Evolutionary conservation across 2,113 vertebrate genomes (phyloP), one percentile per base, ranked within the genome.

Genomic region (Pimephales promelas): DNA sequence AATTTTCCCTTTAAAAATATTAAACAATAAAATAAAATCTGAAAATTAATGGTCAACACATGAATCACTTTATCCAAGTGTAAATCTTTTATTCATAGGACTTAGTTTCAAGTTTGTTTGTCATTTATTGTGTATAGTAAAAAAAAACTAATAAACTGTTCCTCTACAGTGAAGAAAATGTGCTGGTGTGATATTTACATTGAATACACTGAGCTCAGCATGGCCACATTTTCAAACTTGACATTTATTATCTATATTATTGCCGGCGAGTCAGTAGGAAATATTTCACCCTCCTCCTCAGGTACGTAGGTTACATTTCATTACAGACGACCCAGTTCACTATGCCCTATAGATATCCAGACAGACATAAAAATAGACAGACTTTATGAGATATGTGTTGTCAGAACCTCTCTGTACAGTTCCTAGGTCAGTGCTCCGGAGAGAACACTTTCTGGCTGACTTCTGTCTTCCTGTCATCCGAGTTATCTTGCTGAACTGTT

Each of bases 311-410:
- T 16, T 47, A 72, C 45, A 28, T 74, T 74, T 79, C 3, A 79
- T 79, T 45, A 79, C 76, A 45, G 57, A 62, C 2, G 36, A 40
- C 76, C 76, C 57, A 28, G n/a, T 79, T 45, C n/a, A 6, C 36
- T 72, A 31, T 70, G 52, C 40, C 80, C 70, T 16, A 18, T 14
- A 74, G 45, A 31, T 52, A 11, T 52, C 13, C 13, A 74, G 72
- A 52, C 24, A 74, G 72, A 74, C 9, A 10, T 52, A 74, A 52
- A 74, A 74, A 74, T 74, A 74, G 72, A 74, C 47, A 45, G n/a
- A 18, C 16, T 74, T 74, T 52, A 49, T 31, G 43, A 74, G 52
- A 52, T 74, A 31, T 31, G 72, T 52, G 26, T 52, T 74, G 47
- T 74, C 45, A 74, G 47, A 49, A 52, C 10, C 47, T 52, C 47